phyloP scores from a whole-genome alignment of 2,113 vertebrate genomes.

The Muntiacus muntjak region DNA sequence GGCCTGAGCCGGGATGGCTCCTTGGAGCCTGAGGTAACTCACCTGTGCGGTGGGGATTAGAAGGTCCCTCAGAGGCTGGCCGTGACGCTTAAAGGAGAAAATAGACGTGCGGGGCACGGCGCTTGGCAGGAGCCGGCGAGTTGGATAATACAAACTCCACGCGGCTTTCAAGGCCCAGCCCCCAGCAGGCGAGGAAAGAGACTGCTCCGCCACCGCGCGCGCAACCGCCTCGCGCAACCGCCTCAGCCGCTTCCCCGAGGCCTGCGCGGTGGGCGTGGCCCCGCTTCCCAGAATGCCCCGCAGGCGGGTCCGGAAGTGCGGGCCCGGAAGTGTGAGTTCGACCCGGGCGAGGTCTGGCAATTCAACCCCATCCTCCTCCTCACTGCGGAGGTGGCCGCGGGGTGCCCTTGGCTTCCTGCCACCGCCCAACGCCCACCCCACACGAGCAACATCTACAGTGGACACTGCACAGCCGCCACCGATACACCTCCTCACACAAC shows the following conservation, averaged over 20 bases:
- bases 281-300: background rate
- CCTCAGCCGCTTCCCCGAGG: background rate
- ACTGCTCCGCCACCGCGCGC: accelerated
- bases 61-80: background rate
- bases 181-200: accelerated
- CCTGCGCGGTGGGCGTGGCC: background rate
- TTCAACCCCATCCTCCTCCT: accelerated
- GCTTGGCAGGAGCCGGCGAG: background rate
- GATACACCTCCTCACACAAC: background rate
- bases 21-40: background rate
- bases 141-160: accelerated
- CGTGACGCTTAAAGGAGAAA: background rate
- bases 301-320: accelerated
- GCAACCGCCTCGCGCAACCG: accelerated
- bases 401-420: background rate
- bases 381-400: accelerated
- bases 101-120: accelerated
- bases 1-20: accelerated
- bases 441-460: background rate
- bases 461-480: background rate
- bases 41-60: background rate
- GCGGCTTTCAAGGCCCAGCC: background rate
- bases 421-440: accelerated
- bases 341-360: accelerated
- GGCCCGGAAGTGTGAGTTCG: accelerated